phyloP scores from a whole-genome alignment of 2,113 vertebrate species.

The Columba livia region DNA sequence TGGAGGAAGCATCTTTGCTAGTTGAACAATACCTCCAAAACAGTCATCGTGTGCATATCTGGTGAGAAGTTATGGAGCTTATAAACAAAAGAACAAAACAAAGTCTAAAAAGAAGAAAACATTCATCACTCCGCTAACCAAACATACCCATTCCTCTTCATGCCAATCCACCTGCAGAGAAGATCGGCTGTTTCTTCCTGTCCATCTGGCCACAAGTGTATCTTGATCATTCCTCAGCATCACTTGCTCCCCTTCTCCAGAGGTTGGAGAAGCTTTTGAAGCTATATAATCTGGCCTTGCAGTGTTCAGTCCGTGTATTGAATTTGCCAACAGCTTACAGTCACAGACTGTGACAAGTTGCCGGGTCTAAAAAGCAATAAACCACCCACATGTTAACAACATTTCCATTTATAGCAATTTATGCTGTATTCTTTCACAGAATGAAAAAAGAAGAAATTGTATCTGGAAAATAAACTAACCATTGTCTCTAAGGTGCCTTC shows the following conservation, averaged over 20 bases:
- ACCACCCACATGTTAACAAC: background rate
- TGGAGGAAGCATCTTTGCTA: background rate
- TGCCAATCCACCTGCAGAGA: conserved; percentile 93
- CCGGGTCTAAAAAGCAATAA: conserved; percentile 82
- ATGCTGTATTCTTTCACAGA: background rate
- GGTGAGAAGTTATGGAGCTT: background rate
- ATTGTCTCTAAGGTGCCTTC: background rate
- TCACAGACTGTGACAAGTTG: conserved; percentile 96
- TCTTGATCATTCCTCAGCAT: conserved; percentile 96
- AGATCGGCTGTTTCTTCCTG: conserved; percentile 87
- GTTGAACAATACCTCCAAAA: background rate
- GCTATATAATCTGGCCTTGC: conserved; percentile 96
- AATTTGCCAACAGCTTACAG: conserved; percentile 92
- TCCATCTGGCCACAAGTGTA: conserved; percentile 93
- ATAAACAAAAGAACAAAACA: background rate
- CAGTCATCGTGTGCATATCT: background rate
- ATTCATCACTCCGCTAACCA: background rate
- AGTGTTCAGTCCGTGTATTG: conserved; percentile 92
- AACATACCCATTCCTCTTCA: conserved; percentile 95
- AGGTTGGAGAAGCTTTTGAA: conserved; percentile 91
- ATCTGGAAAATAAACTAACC: background rate
- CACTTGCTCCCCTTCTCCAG: conserved; percentile 90
- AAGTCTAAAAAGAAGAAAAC: background rate
- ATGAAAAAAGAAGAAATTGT: background rate
- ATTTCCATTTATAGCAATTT: background rate